Base-by-base conservation (phyloP, 2,113 vertebrate genomes). In the Psittacara wagleri region DNA sequence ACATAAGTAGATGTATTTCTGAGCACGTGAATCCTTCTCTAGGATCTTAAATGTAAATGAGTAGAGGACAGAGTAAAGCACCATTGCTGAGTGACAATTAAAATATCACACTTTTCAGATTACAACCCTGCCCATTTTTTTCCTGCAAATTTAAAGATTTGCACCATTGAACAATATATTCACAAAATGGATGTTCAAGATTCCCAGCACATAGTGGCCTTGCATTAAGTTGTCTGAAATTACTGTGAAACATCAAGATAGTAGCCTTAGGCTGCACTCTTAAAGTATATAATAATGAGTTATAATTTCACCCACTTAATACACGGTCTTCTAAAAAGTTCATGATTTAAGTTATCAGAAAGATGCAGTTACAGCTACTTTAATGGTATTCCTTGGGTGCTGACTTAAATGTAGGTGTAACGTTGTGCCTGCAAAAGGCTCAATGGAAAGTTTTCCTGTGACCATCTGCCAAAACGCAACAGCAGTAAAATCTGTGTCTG, bases 21-120 rank as follows among this genome's bases (percentile, higher is more conserved):
- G 66, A 90, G 90, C 88, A 59, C 4, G 9, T 88, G 81, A 92
- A 82, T 48, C 66, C 41, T 83, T 62, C 77, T 37, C 39, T 86
- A 78, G 90, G 51, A 55, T 41, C 57, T 81, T 79, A 64, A 86
- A 43, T 1, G 0, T 46, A 52, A 48, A 64, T 13, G 33, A 86
- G 76, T 59, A 86, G 78, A 90, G 86, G 84, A 92, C 67, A 94
- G 86, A 94, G 83, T 57, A 88, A 89, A 97, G 96, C 86, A 96
- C 89, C 93, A 62, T 55, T 0, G 25, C 90, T 88, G 70, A 92
- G 69, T 74, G 90, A 86, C 76, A 61, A 39, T 20, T 27, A 69
- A 46, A 82, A 14, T 31, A 73, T 62, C 75, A 49, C 51, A 27
- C 79, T 82, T 66, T 17, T 79, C 78, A 83, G 44, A n/a, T 63